These are phyloP conservation scores for Miltochrista miniata DNA, from an alignment of 2,888 invertebrate genomes.

Conservation along the genomic window DNA sequence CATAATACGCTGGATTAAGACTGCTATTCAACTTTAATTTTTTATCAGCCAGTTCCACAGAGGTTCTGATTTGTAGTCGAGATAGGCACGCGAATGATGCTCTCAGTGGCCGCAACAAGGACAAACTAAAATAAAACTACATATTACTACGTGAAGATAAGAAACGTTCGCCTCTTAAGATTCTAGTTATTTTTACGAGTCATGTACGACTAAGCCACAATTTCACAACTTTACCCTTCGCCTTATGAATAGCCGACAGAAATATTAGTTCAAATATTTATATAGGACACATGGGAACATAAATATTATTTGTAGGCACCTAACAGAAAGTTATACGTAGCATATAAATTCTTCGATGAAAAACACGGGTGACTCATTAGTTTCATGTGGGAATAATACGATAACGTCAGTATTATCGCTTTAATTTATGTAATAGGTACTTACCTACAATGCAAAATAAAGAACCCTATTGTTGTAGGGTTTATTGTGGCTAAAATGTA, in stretches of 20 bases:
- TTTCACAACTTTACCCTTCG: conserved; percentile 16
- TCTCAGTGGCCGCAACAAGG: conserved; percentile 68
- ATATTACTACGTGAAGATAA: conserved; percentile 58
- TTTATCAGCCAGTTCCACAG: conserved; percentile 59
- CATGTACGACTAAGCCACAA: conserved; percentile 22
- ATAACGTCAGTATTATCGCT: not conserved
- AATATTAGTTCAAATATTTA: conserved; percentile 33
- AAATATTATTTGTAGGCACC: conserved; percentile 18
- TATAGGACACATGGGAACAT: conserved; percentile 21
- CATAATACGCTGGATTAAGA: conserved; percentile 52
- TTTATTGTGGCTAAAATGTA: conserved; percentile 17
- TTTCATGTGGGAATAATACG: conserved; percentile 3
- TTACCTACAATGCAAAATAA: conserved; percentile 1
- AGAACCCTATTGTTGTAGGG: conserved; percentile 3
- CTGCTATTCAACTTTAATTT: conserved; percentile 46
- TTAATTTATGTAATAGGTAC: too few relatives aligned
- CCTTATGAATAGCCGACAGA: conserved; percentile 24
- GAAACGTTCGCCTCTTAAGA: conserved; percentile 47
- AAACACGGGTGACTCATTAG: conserved; percentile 13
- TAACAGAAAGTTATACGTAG: conserved; percentile 8
- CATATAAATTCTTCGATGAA: conserved; percentile 18
- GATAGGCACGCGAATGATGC: conserved; percentile 73
- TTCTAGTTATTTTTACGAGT: conserved; percentile 48
- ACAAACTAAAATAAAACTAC: conserved; percentile 72
- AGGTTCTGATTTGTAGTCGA: conserved; percentile 71